Base-by-base conservation (phyloP, 2,888 invertebrate species). In the Notocelia uddmanniana region DNA sequence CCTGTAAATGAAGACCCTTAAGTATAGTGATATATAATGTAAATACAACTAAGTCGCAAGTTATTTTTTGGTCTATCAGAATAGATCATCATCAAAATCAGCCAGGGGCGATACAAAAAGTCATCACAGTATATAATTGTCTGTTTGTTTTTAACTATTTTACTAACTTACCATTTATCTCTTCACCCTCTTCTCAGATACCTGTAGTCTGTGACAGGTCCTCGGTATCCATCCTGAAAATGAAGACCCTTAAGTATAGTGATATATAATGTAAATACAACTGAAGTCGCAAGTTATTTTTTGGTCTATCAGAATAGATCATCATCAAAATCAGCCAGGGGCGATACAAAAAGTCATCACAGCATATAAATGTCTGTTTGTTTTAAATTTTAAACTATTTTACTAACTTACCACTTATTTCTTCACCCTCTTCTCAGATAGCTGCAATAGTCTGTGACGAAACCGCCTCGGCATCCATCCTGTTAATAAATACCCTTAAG, bases 41-140 rank as follows among this genome's bases (percentile, higher is more conserved):
- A 26, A 26, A 26, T 5, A 26, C 2, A 26, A 26, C 26, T 26
- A 5, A 26, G 5, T 2, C 5, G 5, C 1, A 0, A 15, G 15
- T 3, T 15, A 15, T 15, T 41, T 41, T 41, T 41, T 41, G 2
- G 41, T 15, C 15, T 15, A 41, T 41, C 41, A 41, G 79, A 50
- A 76, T 67, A 41, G 31, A 80, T 80, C 79, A 74, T 79, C 80
- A 80, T 77, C 78, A 41, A 41, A 41, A 13, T 41, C 41, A 41
- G 41, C 41, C 5, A 41, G 41, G 41, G 41, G 41, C 15, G 41
- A 41, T 41, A 41, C 41, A 41, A 5, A 41, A 41, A 3, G 41
- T 41, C 15, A 41, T 41, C 41, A 41, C 15, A 41, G 15, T 21
- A 59, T 15, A 41, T 19, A 21, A 52, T 13, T 1, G 13, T 18